A percentile compares a stretch with the other conserved stretches of the same genome.
Conservation (phyloP, 2,888 invertebrate genomes). For the Agriopis marginaria region DNA sequence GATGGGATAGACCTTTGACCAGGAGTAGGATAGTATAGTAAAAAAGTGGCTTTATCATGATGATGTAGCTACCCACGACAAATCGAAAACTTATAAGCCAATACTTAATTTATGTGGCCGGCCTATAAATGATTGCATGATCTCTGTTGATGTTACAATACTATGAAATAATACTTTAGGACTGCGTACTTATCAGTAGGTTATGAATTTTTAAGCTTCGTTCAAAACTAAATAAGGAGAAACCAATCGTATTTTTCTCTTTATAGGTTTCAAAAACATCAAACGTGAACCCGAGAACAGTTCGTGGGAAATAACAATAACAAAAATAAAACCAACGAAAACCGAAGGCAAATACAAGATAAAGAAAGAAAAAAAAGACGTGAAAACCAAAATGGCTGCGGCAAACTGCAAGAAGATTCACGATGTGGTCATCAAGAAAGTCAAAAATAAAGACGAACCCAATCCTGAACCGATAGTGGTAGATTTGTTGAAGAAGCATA, state of each 20-base stretch:
- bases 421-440: constrained; percentile 17
- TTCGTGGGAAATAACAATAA: constrained; percentile 24
- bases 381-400: constrained; percentile 4
- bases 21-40: too few species aligned
- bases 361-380: constrained; percentile 8
- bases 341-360: constrained; percentile 6
- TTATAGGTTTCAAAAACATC: constrained; percentile 35
- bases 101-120: too few species aligned
- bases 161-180: neutral
- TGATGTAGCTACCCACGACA: too few species aligned
- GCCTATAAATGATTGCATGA: neutral
- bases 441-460: neutral
- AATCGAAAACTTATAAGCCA: too few species aligned
- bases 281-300: constrained; percentile 22
- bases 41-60: too few species aligned
- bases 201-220: neutral
- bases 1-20: too few species aligned
- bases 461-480: neutral
- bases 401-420: constrained; percentile 1
- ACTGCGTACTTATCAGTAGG: neutral
- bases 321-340: constrained; percentile 17
- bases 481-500: constrained; percentile 15
- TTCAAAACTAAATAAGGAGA: constrained; percentile 2
- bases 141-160: too few species aligned
- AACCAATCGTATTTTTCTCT: constrained; percentile 37